Evolutionary conservation across 2,113 vertebrate genomes (phyloP).

Genomic region (Acrocephalus arundinaceus): DNA sequence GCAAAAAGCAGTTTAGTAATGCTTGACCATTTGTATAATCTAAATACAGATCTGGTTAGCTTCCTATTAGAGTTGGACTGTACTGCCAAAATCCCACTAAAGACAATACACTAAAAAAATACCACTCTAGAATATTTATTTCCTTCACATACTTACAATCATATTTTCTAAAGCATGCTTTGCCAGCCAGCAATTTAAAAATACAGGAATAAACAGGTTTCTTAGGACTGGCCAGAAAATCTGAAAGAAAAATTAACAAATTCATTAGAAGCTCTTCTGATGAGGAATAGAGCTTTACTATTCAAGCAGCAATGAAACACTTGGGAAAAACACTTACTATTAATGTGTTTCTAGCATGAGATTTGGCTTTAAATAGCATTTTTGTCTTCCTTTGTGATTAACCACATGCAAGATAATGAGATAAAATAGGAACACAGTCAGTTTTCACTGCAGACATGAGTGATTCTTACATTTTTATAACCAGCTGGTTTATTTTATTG

Average conservation of each 20-base stretch:
- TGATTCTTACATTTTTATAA: not conserved
- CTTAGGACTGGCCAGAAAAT: conserved; percentile 83
- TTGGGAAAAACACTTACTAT: not conserved
- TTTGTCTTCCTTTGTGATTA: not conserved
- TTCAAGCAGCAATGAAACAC: not conserved
- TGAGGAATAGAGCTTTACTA: not conserved
- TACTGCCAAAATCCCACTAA: not conserved
- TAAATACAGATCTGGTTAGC: not conserved
- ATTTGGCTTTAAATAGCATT: not conserved
- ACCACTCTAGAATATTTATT: not conserved
- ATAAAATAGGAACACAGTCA: not conserved
- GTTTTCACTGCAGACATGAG: not conserved
- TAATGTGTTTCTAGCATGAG: not conserved
- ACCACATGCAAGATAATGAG: not conserved
- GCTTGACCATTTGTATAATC: not conserved
- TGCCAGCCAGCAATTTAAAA: conserved; percentile 88
- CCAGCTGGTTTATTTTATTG: not conserved
- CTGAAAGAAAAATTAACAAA: conserved; percentile 66
- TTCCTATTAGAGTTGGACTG: not conserved
- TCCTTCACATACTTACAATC: conserved; percentile 81
- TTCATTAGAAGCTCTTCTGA: conserved; percentile 4
- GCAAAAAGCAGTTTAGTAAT: not conserved
- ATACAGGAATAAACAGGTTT: conserved; percentile 85
- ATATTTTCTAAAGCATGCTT: conserved; percentile 86
- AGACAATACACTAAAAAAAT: not conserved